Base-by-base conservation (phyloP, 2,113 vertebrate species). In the Holacanthus passer region DNA sequence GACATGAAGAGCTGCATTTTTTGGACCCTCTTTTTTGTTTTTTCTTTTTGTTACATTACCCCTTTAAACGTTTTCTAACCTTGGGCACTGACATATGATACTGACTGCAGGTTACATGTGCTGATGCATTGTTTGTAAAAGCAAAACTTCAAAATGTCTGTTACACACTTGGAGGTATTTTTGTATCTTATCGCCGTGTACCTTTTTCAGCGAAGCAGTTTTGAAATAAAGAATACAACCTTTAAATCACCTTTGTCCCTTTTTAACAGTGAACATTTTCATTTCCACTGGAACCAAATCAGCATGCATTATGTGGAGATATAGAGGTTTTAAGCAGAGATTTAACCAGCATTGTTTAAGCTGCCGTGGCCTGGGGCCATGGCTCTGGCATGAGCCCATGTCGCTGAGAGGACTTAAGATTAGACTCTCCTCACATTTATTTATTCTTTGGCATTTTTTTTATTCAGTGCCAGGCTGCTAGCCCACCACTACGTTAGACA, bases 201-300 rank as follows among this genome's bases (percentile, higher is more conserved):
- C 70, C 82, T 64, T 87, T 92, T 91, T 89, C 53, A 92, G 87
- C 69, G 79, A 79, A 89, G 37, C 70, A 77, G 71, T 77, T 84
- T n/a, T 78, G 60, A 90, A 95, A 94, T 94, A 93, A 95, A 93
- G 47, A 88, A 58, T 53, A 66, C 43, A 50, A 50, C 55, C 64
- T 86, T 83, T 47, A 60, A 81, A 88, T 56, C 20, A 27, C 56
- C 20, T 19, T 70, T 69, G 39, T 81, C 52, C 24, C 24, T 81
- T 64, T 81, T 79, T 64, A 31, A 47, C 8, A n/a, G 27, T 45
- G 14, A 50, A 55, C 31, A 52, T 78, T 41, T 45, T 16, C 14
- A n/a, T 58, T 52, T 58, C 43, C 16, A 31, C 48, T 45, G 41
- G 53, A 75, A 41, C 17, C 31, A 52, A 60, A 78, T n/a, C 37